Conservation (phyloP, 1,140 invertebrate species). For the Brachionus manjavacas region DNA sequence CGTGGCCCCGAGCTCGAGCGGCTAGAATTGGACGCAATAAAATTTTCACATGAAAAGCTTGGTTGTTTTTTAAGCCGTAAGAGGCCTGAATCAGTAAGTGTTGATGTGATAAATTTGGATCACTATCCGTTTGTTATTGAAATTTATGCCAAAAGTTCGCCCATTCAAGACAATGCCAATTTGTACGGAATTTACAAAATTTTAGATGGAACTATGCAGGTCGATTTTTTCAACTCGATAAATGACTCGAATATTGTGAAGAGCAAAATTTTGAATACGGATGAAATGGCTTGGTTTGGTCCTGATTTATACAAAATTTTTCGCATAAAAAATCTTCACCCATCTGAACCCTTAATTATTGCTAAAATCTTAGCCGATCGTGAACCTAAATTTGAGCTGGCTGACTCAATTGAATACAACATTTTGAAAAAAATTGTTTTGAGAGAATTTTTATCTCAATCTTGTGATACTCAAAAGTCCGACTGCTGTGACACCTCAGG, state of each 20-base stretch:
- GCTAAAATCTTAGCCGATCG: background rate
- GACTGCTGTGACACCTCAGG: background rate
- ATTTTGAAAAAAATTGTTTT: background rate
- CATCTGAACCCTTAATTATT: background rate
- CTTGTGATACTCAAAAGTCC: background rate
- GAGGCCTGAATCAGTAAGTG: background rate
- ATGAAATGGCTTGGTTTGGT: slow-evolving; percentile 2
- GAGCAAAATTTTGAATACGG: background rate
- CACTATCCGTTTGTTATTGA: background rate
- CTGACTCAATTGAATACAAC: background rate
- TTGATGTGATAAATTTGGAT: background rate
- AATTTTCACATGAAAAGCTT: background rate
- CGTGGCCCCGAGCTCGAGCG: background rate
- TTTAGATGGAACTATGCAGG: background rate
- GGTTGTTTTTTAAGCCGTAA: background rate
- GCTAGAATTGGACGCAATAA: background rate
- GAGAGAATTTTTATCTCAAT: background rate
- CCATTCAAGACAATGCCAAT: background rate
- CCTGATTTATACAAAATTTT: background rate
- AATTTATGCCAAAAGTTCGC: background rate
- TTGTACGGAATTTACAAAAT: background rate
- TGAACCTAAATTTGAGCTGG: background rate
- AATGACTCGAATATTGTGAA: background rate
- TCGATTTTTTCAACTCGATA: background rate
- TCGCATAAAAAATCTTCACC: background rate